phyloP scores from a whole-genome alignment of 23 tunicate genomes.

The Botrylloides violaceus region DNA sequence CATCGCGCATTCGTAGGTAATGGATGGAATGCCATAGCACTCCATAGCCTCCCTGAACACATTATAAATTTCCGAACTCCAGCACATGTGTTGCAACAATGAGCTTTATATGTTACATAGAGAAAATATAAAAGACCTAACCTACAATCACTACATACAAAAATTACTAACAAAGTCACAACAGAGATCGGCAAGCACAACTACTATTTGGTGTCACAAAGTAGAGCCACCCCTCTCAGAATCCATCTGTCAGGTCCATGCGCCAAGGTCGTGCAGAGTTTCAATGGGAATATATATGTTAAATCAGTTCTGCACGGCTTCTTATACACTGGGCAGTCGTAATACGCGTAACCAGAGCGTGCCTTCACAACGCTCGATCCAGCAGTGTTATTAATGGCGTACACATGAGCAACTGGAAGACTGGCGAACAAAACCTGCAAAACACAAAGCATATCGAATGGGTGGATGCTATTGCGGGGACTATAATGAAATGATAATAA shows the following conservation, averaged over 20 bases:
- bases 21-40: too few relatives aligned
- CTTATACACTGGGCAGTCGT: constrained; percentile 93
- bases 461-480: too few relatives aligned
- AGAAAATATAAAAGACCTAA: too few relatives aligned
- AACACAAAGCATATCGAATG: background rate
- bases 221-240: constrained; percentile 77
- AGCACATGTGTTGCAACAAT: too few relatives aligned
- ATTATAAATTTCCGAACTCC: too few relatives aligned
- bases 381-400: constrained; percentile 67
- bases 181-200: too few relatives aligned
- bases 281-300: constrained; percentile 76
- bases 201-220: constrained; percentile 89
- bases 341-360: constrained; percentile 54
- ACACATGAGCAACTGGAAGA: constrained; percentile 96
- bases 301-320: constrained; percentile 91
- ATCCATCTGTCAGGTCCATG: constrained; percentile 94
- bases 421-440: constrained; percentile 63
- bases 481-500: too few relatives aligned
- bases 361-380: constrained; percentile 41
- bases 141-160: too few relatives aligned
- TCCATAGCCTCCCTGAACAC: too few relatives aligned
- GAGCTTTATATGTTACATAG: too few relatives aligned
- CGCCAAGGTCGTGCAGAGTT: constrained; percentile 53
- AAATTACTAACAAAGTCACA: too few relatives aligned
- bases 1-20: too few relatives aligned